A percentile compares a stretch with the other conserved stretches of the same genome.
phyloP scores from a whole-genome alignment of 2,888 invertebrate genomes.

The Heliconius ethilla region DNA sequence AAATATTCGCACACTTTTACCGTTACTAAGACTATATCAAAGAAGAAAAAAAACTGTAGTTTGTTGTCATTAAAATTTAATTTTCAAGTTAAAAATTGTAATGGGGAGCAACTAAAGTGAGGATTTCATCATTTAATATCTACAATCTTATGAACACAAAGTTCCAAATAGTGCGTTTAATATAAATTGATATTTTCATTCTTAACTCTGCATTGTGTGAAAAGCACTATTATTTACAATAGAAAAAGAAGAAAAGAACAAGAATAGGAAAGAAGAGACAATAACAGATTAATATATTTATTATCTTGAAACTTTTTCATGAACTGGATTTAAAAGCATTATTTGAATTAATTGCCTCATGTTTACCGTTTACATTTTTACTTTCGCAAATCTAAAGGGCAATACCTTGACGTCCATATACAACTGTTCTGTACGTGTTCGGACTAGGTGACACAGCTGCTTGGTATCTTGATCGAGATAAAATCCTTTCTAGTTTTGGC shows the following conservation, averaged over 20 bases:
- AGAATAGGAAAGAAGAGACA: not conserved
- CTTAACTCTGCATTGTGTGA: not conserved
- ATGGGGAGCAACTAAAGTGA: not conserved
- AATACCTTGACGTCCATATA: not conserved
- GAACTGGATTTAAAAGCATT: not conserved
- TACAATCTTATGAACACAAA: not conserved
- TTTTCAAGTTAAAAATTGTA: slow-evolving; percentile 1
- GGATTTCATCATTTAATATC: not conserved
- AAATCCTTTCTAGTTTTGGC: not conserved
- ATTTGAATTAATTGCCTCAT: not conserved
- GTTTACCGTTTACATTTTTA: no score
- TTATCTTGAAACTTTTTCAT: not conserved
- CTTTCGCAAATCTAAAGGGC: not conserved
- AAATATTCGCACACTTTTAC: slow-evolving; percentile 73
- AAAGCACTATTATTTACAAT: not conserved
- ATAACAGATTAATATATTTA: not conserved
- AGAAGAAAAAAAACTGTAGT: not conserved
- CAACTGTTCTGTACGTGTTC: not conserved
- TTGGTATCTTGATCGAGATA: not conserved
- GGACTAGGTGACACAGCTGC: not conserved
- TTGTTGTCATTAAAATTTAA: slow-evolving; percentile 1
- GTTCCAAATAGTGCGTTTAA: not conserved
- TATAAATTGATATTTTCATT: no score
- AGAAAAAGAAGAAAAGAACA: not conserved
- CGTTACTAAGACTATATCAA: slow-evolving; percentile 60